Conservation (phyloP, 2,888 invertebrate species). For the Troglohyphantes excavatus region DNA sequence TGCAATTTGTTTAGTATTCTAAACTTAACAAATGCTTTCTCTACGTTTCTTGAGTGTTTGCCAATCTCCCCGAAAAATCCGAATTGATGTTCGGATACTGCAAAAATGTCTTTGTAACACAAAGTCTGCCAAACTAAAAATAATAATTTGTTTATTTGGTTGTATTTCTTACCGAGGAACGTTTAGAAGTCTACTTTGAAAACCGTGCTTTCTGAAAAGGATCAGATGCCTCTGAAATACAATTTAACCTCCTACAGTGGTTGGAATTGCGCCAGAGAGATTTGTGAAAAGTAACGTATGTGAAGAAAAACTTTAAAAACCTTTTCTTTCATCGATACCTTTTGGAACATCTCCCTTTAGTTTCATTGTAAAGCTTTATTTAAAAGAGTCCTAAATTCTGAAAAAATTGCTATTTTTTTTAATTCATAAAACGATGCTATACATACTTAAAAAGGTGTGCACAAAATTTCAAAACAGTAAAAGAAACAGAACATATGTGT, state of each 20-base stretch:
- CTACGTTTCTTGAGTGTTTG: neutral
- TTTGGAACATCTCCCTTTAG: neutral
- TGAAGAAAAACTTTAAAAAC: neutral
- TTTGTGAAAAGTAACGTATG: neutral
- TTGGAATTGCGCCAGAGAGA: conserved; percentile 10
- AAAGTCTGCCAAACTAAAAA: conserved; percentile 3
- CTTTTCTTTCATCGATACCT: neutral
- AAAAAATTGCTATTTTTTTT: too few species aligned
- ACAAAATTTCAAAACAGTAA: too few species aligned
- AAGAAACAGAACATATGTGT: too few species aligned
- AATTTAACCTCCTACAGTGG: neutral
- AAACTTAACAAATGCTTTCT: too few species aligned
- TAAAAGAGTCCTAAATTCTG: too few species aligned
- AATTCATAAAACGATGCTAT: too few species aligned
- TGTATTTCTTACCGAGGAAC: neutral
- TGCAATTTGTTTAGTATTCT: too few species aligned
- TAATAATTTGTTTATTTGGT: conserved; percentile 14
- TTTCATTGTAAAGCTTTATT: too few species aligned
- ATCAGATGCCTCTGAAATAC: conserved; percentile 3
- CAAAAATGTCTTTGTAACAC: conserved; percentile 6
- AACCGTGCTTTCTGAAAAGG: too few species aligned
- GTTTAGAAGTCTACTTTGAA: neutral
- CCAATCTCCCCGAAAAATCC: neutral
- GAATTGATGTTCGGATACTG: neutral
- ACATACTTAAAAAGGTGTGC: too few species aligned